Evolutionary conservation across 2,797 vertebrate genomes (phyloP), one percentile per base, ranked within the genome.

Genomic region (Rhadinocentrus ornatus): DNA sequence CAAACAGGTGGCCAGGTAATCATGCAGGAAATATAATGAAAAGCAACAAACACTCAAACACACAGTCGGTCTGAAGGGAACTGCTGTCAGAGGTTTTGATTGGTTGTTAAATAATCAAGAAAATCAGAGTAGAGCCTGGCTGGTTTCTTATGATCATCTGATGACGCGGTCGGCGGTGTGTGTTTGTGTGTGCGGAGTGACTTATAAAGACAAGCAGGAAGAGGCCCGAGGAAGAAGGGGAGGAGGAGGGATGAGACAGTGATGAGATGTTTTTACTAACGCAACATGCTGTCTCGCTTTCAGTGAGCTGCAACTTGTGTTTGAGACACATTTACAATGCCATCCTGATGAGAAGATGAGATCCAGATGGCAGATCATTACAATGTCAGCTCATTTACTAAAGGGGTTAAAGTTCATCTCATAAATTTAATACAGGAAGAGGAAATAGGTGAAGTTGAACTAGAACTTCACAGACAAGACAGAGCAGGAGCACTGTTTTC

Each of bases 361-460:
- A 59, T 78, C 77, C 81, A 86, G 73, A 75, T 79, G 83, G 65
- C 75, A 20, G 2, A 65, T 20, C 56, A 20, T 56, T 67, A 59
- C 64, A 70, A 79, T 41, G 54, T 37, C 32, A n/a, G 52, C 77
- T 73, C 61, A 35, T 69, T 86, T 86, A 75, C 83, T 82, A 32
- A 0, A 48, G 50, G 73, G 73, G 71, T 84, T 48, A 66, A 77
- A 84, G 84, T 61, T 82, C 71, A 67, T 64, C 46, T 37, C 50
- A 6, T 29, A 56, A 22, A 69, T 26, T 76, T 50, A 54, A 64
- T 67, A 41, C 32, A 22, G n/a, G 15, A 69, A 48, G 60, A 74
- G 18, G 68, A 37, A 56, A 69, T n/a, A 50, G 76, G 58, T 63
- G 34, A 71, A 57, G 50, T 66, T 20, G 26, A 31, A 12, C 27